Evolutionary conservation across 2,888 invertebrate species (phyloP).

Genomic region (Anoncus sp.): DNA sequence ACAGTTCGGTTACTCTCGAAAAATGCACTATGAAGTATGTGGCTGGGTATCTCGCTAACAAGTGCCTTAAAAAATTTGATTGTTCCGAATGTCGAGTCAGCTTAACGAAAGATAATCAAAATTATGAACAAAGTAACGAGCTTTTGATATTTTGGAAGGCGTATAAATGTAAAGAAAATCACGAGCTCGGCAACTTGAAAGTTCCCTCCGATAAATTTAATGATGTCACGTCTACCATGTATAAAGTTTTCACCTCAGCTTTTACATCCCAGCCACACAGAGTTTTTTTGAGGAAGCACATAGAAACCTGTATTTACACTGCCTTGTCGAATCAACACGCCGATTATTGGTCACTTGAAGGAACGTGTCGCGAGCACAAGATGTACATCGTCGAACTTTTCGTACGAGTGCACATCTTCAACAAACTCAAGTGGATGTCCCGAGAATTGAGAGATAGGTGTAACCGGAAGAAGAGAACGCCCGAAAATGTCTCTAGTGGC

Average conservation of each 20-base stretch:
- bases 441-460: slow-evolving; percentile 24
- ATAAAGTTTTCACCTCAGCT: background rate
- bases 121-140: slow-evolving; percentile 2
- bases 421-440: slow-evolving; percentile 30
- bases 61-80: slow-evolving; percentile 3
- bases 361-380: slow-evolving; percentile 27
- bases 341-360: slow-evolving; percentile 25
- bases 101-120: slow-evolving; percentile 58
- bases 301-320: slow-evolving; percentile 20
- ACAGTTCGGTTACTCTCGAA: slow-evolving; percentile 11
- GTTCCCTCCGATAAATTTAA: slow-evolving; percentile 20
- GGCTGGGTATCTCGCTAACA: slow-evolving; percentile 1
- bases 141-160: slow-evolving; percentile 43
- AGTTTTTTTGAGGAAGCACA: slow-evolving; percentile 1
- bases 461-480: background rate
- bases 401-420: slow-evolving; percentile 21
- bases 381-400: slow-evolving; percentile 24
- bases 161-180: slow-evolving; percentile 30
- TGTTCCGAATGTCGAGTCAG: slow-evolving; percentile 5
- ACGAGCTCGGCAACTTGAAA: slow-evolving; percentile 41
- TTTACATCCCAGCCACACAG: slow-evolving; percentile 22
- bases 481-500: background rate
- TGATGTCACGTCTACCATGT: slow-evolving; percentile 22
- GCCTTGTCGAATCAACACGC: slow-evolving; percentile 22
- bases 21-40: slow-evolving; percentile 11